phyloP scores from a whole-genome alignment of 2,888 invertebrate genomes.

The Mimas tiliae region DNA sequence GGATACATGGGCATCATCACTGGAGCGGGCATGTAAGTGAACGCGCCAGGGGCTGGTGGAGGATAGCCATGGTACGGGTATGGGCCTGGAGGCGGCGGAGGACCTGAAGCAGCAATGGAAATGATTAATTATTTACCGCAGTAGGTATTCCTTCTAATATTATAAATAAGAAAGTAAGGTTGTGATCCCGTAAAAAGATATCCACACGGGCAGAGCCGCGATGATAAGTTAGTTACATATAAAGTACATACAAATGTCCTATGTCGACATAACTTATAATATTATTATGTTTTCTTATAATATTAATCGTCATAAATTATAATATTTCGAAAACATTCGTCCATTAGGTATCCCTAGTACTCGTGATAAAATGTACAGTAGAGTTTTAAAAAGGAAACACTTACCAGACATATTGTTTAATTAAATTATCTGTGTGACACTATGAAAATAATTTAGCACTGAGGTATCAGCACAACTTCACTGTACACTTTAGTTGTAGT shows the following conservation, averaged over 20 bases:
- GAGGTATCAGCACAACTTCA: conserved; percentile 37
- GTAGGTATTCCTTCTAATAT: no score
- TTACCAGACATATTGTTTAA: conserved; percentile 49
- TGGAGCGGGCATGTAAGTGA: conserved; percentile 66
- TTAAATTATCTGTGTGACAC: conserved; percentile 21
- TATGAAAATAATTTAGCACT: conserved; percentile 31
- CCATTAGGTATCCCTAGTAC: not conserved
- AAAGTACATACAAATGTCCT: no score
- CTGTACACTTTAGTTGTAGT: conserved; percentile 42
- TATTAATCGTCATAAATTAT: no score
- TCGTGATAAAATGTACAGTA: not conserved
- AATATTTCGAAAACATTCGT: no score
- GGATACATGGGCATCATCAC: conserved; percentile 70
- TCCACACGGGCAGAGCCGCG: no score
- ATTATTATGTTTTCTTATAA: no score
- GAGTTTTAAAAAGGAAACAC: conserved; percentile 32
- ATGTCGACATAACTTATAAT: no score
- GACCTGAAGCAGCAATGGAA: conserved; percentile 47
- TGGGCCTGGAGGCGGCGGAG: conserved; percentile 46
- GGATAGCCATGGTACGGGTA: conserved; percentile 43
- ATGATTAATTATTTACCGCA: not conserved
- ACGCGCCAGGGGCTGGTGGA: conserved; percentile 45
- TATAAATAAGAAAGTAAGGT: no score
- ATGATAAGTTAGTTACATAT: no score
- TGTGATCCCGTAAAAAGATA: no score